Conservation (phyloP, 2,113 vertebrate genomes). For the Pavo muticus region DNA sequence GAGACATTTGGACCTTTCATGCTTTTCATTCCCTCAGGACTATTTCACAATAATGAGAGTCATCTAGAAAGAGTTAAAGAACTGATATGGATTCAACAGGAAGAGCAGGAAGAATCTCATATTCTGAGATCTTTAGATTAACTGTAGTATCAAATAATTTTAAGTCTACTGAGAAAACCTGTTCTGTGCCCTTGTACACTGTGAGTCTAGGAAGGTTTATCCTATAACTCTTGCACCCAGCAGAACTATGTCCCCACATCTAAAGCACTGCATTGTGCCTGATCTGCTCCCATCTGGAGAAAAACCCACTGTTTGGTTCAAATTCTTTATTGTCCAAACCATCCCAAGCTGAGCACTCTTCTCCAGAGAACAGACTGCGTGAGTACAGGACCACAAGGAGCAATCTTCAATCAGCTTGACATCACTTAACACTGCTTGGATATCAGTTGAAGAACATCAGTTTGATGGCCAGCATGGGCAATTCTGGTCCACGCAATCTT, state of each 20-base stretch:
- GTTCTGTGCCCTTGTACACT: background rate
- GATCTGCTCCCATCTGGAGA: background rate
- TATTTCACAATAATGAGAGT: background rate
- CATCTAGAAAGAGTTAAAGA: background rate
- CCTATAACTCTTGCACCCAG: background rate
- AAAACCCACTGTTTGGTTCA: background rate
- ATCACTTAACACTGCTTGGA: background rate
- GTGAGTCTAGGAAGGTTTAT: background rate
- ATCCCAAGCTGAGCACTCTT: background rate
- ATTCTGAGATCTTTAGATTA: background rate
- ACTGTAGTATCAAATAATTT: background rate
- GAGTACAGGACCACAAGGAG: background rate
- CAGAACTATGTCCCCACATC: background rate
- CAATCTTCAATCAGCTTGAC: background rate
- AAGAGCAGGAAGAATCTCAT: background rate
- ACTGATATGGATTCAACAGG: background rate
- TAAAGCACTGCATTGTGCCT: background rate
- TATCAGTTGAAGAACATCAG: background rate
- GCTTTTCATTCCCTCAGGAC: background rate
- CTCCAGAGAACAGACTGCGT: background rate
- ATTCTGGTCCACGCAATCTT: background rate
- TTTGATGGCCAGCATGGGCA: accelerated
- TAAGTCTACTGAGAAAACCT: background rate
- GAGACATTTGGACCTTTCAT: background rate
- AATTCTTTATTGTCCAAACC: background rate